A percentile compares a stretch with the other conserved stretches of the same genome.
Evolutionary conservation across 2,888 invertebrate species (phyloP).

Genomic region (Drosophila antonietae): DNA sequence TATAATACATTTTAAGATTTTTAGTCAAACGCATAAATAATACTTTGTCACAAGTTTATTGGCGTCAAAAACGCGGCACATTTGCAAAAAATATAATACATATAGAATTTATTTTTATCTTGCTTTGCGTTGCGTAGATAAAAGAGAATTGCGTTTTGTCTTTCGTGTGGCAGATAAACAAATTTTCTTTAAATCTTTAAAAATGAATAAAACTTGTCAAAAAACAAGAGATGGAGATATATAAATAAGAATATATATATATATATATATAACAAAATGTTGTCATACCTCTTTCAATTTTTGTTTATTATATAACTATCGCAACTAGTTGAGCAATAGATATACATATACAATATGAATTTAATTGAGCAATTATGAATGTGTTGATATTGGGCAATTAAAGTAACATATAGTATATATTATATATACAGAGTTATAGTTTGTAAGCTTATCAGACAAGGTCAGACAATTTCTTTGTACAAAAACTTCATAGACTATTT

Average conservation of each 20-base stretch:
- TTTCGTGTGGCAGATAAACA: constrained; percentile 49
- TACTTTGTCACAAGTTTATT: constrained; percentile 43
- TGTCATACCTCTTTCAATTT: constrained; percentile 5
- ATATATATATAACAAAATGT: not conserved
- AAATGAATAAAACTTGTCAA: constrained; percentile 49
- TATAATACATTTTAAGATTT: not conserved
- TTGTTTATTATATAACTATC: constrained; percentile 36
- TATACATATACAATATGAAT: constrained; percentile 4
- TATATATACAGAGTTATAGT: not conserved
- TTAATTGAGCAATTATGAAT: constrained; percentile 35
- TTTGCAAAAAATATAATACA: constrained; percentile 31
- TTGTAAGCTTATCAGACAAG: constrained; percentile 14
- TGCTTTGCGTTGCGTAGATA: constrained; percentile 60
- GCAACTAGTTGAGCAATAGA: constrained; percentile 11
- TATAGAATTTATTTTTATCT: constrained; percentile 65
- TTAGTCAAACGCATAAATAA: constrained; percentile 28
- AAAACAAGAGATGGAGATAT: constrained; percentile 10
- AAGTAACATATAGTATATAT: not conserved
- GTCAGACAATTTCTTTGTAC: not conserved
- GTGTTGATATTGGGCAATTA: constrained; percentile 1
- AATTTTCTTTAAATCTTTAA: constrained; percentile 46
- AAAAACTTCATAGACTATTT: constrained; percentile 15
- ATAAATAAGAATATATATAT: not conserved
- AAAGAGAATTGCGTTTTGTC: constrained; percentile 64
- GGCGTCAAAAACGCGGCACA: constrained; percentile 31